Conservation (phyloP, 1,140 invertebrate species). For the Aphelinus certus region DNA sequence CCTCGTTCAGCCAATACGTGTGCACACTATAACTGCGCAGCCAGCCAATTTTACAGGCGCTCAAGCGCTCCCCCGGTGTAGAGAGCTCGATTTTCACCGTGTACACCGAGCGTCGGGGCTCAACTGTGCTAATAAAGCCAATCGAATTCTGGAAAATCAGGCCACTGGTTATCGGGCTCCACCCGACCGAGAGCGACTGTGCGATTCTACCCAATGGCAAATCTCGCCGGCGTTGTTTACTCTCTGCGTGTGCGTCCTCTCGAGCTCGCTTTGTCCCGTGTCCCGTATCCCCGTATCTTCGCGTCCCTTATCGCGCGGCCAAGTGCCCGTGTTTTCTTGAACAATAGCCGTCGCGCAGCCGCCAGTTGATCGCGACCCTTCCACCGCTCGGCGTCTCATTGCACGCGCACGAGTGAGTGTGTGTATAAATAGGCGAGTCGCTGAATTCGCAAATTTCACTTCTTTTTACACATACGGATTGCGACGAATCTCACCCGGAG, state of each 20-base stretch:
- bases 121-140: slow-evolving; percentile 24
- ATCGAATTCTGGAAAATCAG: slow-evolving; percentile 28
- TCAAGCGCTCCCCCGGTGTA: not conserved
- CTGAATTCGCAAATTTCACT: too few relatives aligned
- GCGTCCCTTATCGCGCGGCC: too few relatives aligned
- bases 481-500: too few relatives aligned
- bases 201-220: not conserved
- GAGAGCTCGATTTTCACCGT: not conserved
- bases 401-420: too few relatives aligned
- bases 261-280: slow-evolving; percentile 11
- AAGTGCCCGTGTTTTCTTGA: slow-evolving; percentile 31
- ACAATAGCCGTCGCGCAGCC: slow-evolving; percentile 42
- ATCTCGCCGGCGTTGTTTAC: slow-evolving; percentile 11
- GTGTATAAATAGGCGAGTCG: too few relatives aligned
- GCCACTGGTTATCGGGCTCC: slow-evolving; percentile 15
- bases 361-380: too few relatives aligned
- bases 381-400: too few relatives aligned
- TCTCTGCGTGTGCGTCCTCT: not conserved
- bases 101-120: not conserved
- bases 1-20: not conserved
- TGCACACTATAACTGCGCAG: too few relatives aligned
- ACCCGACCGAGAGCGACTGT: too few relatives aligned
- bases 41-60: slow-evolving; percentile 17
- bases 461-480: too few relatives aligned
- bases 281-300: slow-evolving; percentile 1